These are phyloP conservation scores for Stigmatopora nigra DNA, from an alignment of 2,113 vertebrate genomes.

Conservation along the genomic window DNA sequence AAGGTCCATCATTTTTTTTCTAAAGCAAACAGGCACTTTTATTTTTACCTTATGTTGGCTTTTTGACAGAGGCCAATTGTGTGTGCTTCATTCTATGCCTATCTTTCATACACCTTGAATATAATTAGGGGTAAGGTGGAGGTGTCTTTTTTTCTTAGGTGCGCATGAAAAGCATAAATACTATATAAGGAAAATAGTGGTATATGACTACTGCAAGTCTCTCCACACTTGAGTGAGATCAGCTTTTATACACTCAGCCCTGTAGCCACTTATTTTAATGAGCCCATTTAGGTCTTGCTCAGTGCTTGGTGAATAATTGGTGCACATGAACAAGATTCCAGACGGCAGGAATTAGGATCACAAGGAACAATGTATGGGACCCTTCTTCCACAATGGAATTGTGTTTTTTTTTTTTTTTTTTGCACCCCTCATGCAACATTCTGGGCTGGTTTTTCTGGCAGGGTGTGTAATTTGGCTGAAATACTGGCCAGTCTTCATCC, in stretches of 20 bases:
- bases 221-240: slow-evolving; percentile 42
- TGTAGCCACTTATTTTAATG: slow-evolving; percentile 65
- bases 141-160: slow-evolving; percentile 7
- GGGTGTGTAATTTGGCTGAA: slow-evolving; percentile 50
- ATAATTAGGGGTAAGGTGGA: slow-evolving; percentile 16
- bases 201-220: slow-evolving; percentile 37
- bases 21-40: slow-evolving; percentile 28
- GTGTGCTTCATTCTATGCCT: slow-evolving; percentile 20
- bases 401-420: slow-evolving; percentile 25
- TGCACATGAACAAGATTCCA: slow-evolving; percentile 37
- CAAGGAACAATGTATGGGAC: slow-evolving; percentile 28
- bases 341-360: slow-evolving; percentile 32
- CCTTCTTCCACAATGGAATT: slow-evolving; percentile 29
- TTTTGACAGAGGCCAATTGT: slow-evolving; percentile 21
- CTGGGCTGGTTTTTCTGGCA: slow-evolving; percentile 6
- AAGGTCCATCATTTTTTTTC: slow-evolving; percentile 13
- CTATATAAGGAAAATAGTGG: slow-evolving; percentile 35
- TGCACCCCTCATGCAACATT: slow-evolving; percentile 15
- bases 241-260: slow-evolving; percentile 34
- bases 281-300: slow-evolving; percentile 58
- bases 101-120: slow-evolving; percentile 14
- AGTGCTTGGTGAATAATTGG: slow-evolving; percentile 53
- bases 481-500: slow-evolving; percentile 48
- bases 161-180: slow-evolving; percentile 36
- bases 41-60: neutral